phyloP scores from a whole-genome alignment of 2,113 vertebrate genomes.

The Apaloderma vittatum region DNA sequence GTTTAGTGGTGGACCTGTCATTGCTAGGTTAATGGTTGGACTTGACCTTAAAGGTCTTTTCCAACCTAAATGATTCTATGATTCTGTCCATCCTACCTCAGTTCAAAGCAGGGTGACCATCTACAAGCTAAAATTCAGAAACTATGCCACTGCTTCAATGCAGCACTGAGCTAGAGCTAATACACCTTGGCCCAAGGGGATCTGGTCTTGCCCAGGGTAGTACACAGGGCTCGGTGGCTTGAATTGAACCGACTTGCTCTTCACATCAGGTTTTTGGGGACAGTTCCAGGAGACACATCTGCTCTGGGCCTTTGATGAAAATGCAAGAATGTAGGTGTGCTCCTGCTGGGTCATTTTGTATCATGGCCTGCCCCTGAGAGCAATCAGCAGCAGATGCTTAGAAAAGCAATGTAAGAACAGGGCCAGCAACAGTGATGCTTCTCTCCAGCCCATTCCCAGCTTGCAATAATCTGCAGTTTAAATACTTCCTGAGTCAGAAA shows the following conservation, averaged over 20 bases:
- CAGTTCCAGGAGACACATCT: background rate
- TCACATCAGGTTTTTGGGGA: background rate
- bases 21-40: too few relatives aligned
- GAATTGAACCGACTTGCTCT: background rate
- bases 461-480: conserved; percentile 60
- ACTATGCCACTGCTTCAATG: rapidly evolving
- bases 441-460: background rate
- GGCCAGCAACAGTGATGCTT: background rate
- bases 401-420: background rate
- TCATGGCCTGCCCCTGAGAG: background rate
- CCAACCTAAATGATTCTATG: too few relatives aligned
- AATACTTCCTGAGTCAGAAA: conserved; percentile 56
- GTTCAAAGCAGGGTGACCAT: background rate
- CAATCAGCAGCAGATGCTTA: background rate
- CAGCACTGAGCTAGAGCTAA: background rate
- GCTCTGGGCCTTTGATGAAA: background rate
- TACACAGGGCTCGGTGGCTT: background rate
- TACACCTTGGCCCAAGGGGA: background rate
- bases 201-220: background rate
- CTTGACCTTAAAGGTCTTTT: too few relatives aligned
- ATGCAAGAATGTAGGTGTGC: background rate
- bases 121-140: background rate
- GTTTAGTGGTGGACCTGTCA: too few relatives aligned
- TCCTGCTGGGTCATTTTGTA: background rate
- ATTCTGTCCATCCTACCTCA: background rate